These are phyloP conservation scores for Hypanus sabinus DNA, from an alignment of 2,113 vertebrate species.

Conservation along the genomic window DNA sequence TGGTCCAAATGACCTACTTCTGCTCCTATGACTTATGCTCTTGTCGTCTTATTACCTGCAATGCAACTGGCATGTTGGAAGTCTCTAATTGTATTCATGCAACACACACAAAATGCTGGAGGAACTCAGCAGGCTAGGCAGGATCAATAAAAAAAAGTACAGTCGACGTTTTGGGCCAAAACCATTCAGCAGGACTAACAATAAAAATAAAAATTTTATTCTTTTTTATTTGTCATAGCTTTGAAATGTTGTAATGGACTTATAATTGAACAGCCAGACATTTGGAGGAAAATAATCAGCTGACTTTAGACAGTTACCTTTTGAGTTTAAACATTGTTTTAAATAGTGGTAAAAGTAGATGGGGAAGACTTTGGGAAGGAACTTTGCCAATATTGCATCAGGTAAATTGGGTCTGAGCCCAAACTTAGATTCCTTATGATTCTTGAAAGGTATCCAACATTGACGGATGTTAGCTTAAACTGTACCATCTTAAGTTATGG, in stretches of 20 bases:
- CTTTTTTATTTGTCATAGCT: neutral
- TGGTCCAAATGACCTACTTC: no score
- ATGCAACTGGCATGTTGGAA: neutral
- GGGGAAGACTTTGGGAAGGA: neutral
- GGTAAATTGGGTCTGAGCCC: neutral
- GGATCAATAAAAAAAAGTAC: no score
- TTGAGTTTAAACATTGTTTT: neutral
- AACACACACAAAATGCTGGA: no score
- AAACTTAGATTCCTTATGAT: neutral
- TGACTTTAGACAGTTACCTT: neutral
- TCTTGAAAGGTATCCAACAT: neutral
- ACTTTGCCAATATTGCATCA: neutral
- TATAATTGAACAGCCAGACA: neutral
- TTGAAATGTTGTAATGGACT: neutral
- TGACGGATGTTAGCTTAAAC: neutral
- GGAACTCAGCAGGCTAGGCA: no score
- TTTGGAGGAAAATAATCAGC: neutral
- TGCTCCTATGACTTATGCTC: no score
- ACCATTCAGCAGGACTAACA: no score
- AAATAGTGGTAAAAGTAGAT: neutral
- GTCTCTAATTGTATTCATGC: neutral
- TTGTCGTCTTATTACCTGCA: no score
- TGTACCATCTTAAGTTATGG: neutral
- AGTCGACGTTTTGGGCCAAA: no score
- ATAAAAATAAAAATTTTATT: neutral